Evolutionary conservation across 2,888 invertebrate genomes (phyloP).

Genomic region (Agrochola lychnidis): DNA sequence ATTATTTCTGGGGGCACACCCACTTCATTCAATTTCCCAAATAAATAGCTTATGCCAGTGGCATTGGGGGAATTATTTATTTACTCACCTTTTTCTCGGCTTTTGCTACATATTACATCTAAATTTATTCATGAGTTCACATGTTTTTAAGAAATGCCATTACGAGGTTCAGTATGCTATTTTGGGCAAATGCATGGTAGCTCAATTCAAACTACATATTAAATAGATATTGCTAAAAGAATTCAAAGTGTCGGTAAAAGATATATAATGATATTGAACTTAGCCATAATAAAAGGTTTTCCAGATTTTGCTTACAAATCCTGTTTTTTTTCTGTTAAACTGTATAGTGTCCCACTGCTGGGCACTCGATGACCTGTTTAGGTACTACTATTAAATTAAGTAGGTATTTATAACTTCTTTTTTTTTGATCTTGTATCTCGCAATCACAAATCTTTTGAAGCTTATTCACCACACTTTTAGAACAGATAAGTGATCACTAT

Average conservation of each 20-base stretch:
- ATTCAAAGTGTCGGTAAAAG: not conserved
- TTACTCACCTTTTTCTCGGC: constrained; percentile 67
- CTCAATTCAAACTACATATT: not conserved
- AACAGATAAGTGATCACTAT: not conserved
- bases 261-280: not conserved
- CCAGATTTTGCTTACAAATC: not conserved
- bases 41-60: constrained; percentile 76
- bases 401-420: not conserved
- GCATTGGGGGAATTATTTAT: constrained; percentile 73
- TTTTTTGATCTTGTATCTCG: not conserved
- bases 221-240: too few species aligned
- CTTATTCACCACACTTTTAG: not conserved
- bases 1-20: constrained; percentile 74
- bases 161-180: constrained; percentile 34
- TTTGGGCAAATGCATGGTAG: not conserved
- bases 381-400: not conserved
- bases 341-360: too few species aligned
- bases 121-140: constrained; percentile 72
- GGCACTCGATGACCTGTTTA: not conserved
- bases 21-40: constrained; percentile 76
- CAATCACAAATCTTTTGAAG: not conserved
- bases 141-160: constrained; percentile 67
- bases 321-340: too few species aligned
- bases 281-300: not conserved
- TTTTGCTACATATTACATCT: constrained; percentile 69